Base-by-base conservation (phyloP, 2,888 invertebrate genomes). In the Zhuqinia jingwanae region DNA sequence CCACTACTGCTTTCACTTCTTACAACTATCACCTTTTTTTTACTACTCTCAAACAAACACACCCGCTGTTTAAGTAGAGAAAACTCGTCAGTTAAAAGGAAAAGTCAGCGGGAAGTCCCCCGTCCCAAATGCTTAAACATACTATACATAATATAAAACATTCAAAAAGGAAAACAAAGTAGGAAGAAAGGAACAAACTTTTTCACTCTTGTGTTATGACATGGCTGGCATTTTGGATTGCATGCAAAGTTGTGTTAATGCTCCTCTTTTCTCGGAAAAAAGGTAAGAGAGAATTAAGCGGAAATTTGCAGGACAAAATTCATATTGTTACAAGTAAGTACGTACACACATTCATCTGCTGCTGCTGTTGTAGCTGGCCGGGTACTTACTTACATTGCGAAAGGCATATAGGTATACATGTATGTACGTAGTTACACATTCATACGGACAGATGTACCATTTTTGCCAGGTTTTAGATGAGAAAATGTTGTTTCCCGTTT, bases 91-190 rank as follows among this genome's bases (percentile, higher is more conserved):
- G 65, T 84, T 84, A 78, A 84, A 77, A 77, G 84, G 77, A 78
- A 84, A 84, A 78, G 70, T 70, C 84, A 84, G 84, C 70, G 56
- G 84, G 84, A 65, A 78, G 68, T 36, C 36, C 78, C n/a, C 58
- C 63, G 73, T 82, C 58, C 63, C 75, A 75, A 56, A 70, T 70
- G 58, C 58, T 70, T 11, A 36, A n/a, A n/a, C n/a, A n/a, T n/a
- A n/a, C n/a, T 36, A 36, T 58, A 36, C 77, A n/a, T 17, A 36
- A 45, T 70, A 78, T 84, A 25, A 84, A 84, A 70, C 70, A 78
- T 77, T 78, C 75, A 82, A n/a, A 45, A 36, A 45, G 22, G 56
- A 42, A 70, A 56, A 50, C n/a, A n/a, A n/a, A n/a, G n/a, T n/a
- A n/a, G n/a, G n/a, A 50, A 22, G 27, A 53, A 53, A 75, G n/a